Evolutionary conservation across 2,113 vertebrate species (phyloP).

Genomic region (Ceyx melanurus): DNA sequence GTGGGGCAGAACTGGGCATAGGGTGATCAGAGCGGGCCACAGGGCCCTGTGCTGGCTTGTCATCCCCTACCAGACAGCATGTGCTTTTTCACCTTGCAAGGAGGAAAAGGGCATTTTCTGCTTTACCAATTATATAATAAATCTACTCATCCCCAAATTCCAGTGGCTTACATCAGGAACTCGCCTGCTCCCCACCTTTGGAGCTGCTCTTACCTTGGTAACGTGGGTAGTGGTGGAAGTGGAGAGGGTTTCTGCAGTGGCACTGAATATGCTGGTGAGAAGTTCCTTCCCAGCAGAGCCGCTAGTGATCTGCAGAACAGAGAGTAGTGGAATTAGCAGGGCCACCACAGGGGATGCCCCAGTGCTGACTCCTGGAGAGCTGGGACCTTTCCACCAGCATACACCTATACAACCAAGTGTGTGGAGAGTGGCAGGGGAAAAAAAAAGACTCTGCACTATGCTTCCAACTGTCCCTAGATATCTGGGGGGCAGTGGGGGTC

Average conservation of each 20-base stretch:
- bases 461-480: not conserved
- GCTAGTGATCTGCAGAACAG: constrained; percentile 68
- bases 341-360: not conserved
- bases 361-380: not conserved
- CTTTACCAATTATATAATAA: not conserved
- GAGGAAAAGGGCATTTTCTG: not conserved
- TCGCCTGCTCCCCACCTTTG: too few species aligned
- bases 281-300: constrained; percentile 71
- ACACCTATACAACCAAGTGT: not conserved
- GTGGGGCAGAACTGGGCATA: accelerated
- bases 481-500: too few species aligned
- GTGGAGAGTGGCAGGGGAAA: not conserved
- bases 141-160: not conserved
- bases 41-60: accelerated
- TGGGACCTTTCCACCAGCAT: not conserved
- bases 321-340: not conserved
- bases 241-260: constrained; percentile 90
- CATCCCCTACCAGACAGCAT: not conserved
- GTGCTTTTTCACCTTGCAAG: not conserved
- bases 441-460: not conserved
- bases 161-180: not conserved
- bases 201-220: constrained; percentile 87
- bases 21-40: accelerated
- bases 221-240: constrained; percentile 98
- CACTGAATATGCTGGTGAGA: constrained; percentile 80